Base-by-base conservation (phyloP, 2,888 invertebrate genomes). In the Aleiodes alternator region DNA sequence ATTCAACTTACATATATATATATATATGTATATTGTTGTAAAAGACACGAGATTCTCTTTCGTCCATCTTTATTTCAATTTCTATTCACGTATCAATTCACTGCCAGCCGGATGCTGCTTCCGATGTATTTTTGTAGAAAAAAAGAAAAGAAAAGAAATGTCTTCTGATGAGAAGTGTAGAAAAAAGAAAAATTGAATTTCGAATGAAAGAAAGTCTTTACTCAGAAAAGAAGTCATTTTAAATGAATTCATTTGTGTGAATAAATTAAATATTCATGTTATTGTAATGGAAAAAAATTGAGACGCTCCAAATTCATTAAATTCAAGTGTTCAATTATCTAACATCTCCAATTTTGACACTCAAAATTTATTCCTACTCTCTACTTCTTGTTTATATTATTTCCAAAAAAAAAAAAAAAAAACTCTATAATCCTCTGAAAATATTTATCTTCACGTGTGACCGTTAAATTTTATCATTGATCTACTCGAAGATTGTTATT, bases 241-340 rank as follows among this genome's bases (percentile, higher is more conserved):
- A 43, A 43, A 43, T 43, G 43, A 43, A 43, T 43, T 43, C 7
- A 43, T 43, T 43, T 9, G 43, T 1, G 7, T 9, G 8, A 8
- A 43, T 59, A 11, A 59, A 59, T 59, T 16, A 59, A 59, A 59
- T 59, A 59, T 59, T 34, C 59, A 59, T 59, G 59, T 59, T 59
- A 34, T 34, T 34, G 12, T 59, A 59, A 59, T 59, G 11, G 59
- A n/a, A 29, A 59, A 59, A 59, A 23, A 57, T 34, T 34, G 57
- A 59, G 59, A 12, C 31, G n/a, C 59, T 59, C 31, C 12, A 31
- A 59, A 59, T 59, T 29, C 31, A 29, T 59, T 31, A 31, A 59
- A 31, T 31, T 29, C 59, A 12, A 59, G 31, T 34, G 31, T 59
- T 59, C 34, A 59, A 11, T 59, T n/a, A 59, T 59, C 59, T 31